Percentiles rank a stretch among this genome's conserved stretches.
These are phyloP conservation scores for Columba janthina DNA, from an alignment of 2,113 vertebrate species.

Conservation along the genomic window DNA sequence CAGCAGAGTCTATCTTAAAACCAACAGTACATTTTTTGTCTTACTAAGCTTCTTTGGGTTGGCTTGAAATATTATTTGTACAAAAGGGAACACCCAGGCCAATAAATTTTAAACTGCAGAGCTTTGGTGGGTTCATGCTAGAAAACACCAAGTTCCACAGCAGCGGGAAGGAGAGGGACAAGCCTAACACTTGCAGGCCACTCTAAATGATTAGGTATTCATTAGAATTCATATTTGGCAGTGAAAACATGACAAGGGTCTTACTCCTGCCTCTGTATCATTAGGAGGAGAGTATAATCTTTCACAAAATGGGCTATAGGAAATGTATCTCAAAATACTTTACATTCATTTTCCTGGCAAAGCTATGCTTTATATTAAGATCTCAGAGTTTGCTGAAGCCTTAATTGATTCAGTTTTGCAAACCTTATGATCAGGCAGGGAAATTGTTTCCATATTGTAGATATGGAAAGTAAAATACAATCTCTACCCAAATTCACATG, in stretches of 20 bases:
- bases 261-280: neutral
- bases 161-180: neutral
- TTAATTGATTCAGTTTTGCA: neutral
- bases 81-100: neutral
- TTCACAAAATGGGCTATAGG: neutral
- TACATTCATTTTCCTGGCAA: neutral
- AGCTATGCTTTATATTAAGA: neutral
- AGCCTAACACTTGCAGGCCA: neutral
- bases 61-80: neutral
- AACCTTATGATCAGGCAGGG: neutral
- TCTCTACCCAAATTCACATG: neutral
- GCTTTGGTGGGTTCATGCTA: neutral
- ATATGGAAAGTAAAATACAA: neutral
- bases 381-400: neutral
- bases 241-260: neutral
- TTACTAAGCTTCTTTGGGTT: neutral
- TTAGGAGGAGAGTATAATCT: neutral
- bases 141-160: neutral
- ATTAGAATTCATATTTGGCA: neutral
- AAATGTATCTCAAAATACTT: neutral
- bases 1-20: neutral
- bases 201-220: neutral
- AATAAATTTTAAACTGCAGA: neutral
- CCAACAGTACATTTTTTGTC: neutral
- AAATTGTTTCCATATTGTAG: neutral